Base-by-base conservation (phyloP, 2,888 invertebrate genomes). In the Acleris laterana region DNA sequence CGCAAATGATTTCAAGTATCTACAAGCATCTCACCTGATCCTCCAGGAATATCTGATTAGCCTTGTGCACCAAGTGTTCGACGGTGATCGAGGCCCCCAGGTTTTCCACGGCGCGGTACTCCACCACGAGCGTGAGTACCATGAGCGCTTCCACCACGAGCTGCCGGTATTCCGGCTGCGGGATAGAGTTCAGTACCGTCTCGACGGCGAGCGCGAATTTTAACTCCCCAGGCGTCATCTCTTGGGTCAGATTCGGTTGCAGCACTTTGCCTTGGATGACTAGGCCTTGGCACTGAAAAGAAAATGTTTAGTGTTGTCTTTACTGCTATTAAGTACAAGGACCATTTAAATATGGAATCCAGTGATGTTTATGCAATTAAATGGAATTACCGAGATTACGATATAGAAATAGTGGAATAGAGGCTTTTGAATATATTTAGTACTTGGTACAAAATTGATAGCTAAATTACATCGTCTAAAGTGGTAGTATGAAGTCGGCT, bases 181-280 rank as follows among this genome's bases (percentile, higher is more conserved):
- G 98, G 77, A 99, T 99, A 59, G 97, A 96, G 85, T 99, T 99
- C 59, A 99, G 93, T 3, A 99, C 99, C 2, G 98, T 97, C 90
- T 99, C 99, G 0, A 99, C 99, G 63, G 98, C 98, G 17, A 99
- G 93, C 0, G 99, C 99, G 89, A 99, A 99, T 91, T 99, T 99
- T 76, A 99, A 90, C 90, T 99, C 99, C 50, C 99, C 99, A 0
- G 99, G 95, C 1, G 99, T 99, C 99, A 99, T 99, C 95, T 99
- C 99, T 92, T 98, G 98, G 0, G 99, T 99, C 60, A 99, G 93
- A 87, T 97, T 97, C 80, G 98, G 98, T 62, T 97, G 97, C 22
- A 99, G 90, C 28, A 98, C 94, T 83, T 97, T 96, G 1, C 97
- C 98, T 85, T 98, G 98, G 71, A 99, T 98, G 9, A 97, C 96